These are phyloP conservation scores for Drosophila teissieri DNA, from an alignment of 1,140 invertebrate species.

Conservation along the genomic window DNA sequence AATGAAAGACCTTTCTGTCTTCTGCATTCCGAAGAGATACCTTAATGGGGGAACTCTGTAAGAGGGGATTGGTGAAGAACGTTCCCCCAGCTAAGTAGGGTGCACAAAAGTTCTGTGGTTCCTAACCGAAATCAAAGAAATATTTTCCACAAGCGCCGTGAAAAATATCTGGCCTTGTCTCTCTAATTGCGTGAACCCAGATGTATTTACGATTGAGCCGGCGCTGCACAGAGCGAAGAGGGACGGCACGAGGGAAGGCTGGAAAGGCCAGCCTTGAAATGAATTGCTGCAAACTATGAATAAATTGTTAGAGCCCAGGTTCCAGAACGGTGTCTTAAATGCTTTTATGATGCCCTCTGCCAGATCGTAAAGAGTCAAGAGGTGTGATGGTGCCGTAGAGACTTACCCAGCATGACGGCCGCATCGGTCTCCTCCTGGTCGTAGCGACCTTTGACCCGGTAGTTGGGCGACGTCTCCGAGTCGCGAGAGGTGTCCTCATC, in stretches of 20 bases:
- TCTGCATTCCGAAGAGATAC: constrained; percentile 40
- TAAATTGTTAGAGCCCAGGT: constrained; percentile 48
- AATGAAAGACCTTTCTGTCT: constrained; percentile 43
- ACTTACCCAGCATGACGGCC: constrained; percentile 95
- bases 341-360: constrained; percentile 24
- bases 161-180: constrained; percentile 25
- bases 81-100: constrained; percentile 6
- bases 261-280: constrained; percentile 76
- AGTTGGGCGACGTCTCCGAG: constrained; percentile 94
- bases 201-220: constrained; percentile 75
- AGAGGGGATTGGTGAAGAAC: background rate
- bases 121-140: constrained; percentile 16
- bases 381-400: constrained; percentile 46
- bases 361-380: constrained; percentile 60
- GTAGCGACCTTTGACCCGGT: constrained; percentile 90
- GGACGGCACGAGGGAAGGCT: constrained; percentile 11
- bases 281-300: constrained; percentile 69
- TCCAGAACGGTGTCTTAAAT: constrained; percentile 6
- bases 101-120: constrained; percentile 20
- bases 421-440: constrained; percentile 98
- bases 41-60: constrained; percentile 13
- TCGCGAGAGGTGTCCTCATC: constrained; percentile 95
- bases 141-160: constrained; percentile 49
- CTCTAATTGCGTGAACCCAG: constrained; percentile 67
- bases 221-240: constrained; percentile 52